Conservation (phyloP, 2,113 vertebrate species). For the Stigmatopora argus region DNA sequence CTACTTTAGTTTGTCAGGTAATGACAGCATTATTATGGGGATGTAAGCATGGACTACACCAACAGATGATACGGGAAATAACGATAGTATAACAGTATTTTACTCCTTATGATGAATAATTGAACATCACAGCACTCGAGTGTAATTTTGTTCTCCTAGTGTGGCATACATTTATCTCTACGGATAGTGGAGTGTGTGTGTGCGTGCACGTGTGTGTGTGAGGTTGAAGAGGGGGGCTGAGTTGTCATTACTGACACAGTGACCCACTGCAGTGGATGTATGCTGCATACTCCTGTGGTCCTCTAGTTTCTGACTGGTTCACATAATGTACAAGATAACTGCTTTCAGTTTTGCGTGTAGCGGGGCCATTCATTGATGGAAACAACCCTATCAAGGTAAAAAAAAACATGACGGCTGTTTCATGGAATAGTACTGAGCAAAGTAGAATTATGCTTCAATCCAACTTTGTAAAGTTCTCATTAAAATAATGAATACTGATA, state of each 20-base stretch:
- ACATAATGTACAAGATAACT: constrained; percentile 20
- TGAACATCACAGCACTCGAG: background rate
- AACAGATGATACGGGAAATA: background rate
- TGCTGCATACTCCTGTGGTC: constrained; percentile 38
- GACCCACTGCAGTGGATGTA: constrained; percentile 56
- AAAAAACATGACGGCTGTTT: background rate
- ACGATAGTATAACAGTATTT: background rate
- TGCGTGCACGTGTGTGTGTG: background rate
- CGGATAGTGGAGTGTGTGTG: background rate
- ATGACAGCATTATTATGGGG: background rate
- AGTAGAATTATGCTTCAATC: no score
- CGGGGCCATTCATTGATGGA: constrained; percentile 5
- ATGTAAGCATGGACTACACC: background rate
- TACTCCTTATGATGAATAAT: background rate
- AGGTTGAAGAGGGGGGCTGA: background rate
- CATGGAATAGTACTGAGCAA: background rate
- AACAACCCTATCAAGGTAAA: background rate
- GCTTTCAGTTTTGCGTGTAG: constrained; percentile 21
- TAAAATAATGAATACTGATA: no score
- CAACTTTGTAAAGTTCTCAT: no score
- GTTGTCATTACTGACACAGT: constrained; percentile 54
- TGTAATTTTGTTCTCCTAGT: background rate
- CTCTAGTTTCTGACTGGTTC: constrained; percentile 19
- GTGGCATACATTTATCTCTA: constrained; percentile 3
- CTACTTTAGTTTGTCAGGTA: constrained; percentile 1